These are phyloP conservation scores for Athalia circularis DNA, from an alignment of 2,888 invertebrate species.

Conservation along the genomic window DNA sequence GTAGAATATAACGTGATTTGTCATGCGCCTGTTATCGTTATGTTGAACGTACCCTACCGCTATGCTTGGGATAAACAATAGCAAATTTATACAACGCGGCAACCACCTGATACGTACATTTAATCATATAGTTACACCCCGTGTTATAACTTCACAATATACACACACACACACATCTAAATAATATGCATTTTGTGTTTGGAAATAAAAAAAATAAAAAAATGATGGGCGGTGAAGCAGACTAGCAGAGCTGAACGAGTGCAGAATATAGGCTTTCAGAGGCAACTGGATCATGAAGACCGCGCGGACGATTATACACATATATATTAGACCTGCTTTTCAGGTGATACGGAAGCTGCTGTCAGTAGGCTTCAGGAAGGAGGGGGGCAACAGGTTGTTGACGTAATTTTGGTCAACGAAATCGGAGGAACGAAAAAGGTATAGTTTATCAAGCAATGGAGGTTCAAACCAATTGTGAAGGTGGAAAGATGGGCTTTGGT, in stretches of 20 bases:
- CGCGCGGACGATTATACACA: neutral
- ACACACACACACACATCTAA: too few species aligned
- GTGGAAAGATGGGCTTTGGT: too few species aligned
- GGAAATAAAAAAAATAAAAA: neutral
- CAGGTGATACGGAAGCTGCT: neutral
- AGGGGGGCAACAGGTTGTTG: conserved; percentile 24
- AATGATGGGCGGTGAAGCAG: neutral
- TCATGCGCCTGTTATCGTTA: too few species aligned
- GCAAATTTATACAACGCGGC: too few species aligned
- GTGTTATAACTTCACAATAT: too few species aligned
- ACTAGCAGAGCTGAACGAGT: conserved; percentile 24
- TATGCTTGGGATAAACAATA: too few species aligned
- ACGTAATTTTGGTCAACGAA: conserved; percentile 1
- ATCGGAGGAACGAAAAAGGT: neutral
- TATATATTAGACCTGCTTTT: conserved; percentile 8
- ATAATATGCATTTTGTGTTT: neutral
- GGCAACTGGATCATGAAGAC: neutral
- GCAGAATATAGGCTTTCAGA: neutral
- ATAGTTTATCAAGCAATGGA: neutral
- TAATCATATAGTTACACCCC: too few species aligned
- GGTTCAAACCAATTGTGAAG: neutral
- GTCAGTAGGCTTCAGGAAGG: neutral
- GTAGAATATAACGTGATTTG: too few species aligned
- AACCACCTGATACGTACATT: too few species aligned
- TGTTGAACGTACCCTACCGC: too few species aligned